Evolutionary conservation across 2,888 invertebrate genomes (phyloP).

Genomic region (Phengaris alcon): DNA sequence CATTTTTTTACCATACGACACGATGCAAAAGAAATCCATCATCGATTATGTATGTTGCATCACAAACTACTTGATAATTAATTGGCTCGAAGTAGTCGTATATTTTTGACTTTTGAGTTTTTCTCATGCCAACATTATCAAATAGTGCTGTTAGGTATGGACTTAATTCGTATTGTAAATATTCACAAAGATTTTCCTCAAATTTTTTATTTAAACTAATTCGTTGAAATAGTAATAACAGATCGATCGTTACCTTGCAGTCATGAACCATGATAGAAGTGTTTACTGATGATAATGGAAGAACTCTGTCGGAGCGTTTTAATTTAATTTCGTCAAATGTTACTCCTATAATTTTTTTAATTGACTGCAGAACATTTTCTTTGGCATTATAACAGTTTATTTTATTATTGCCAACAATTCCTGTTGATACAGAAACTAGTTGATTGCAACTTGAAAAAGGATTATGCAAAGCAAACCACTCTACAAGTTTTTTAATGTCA

Average conservation of each 20-base stretch:
- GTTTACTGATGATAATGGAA: constrained; percentile 35
- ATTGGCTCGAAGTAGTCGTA: constrained; percentile 40
- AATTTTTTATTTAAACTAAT: constrained; percentile 39
- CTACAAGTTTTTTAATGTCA: constrained; percentile 37
- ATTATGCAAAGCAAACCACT: constrained; percentile 39
- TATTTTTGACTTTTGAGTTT: constrained; percentile 42
- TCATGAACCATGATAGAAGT: constrained; percentile 39
- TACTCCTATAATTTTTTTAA: constrained; percentile 35
- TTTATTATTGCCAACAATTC: constrained; percentile 41
- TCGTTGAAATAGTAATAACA: constrained; percentile 40
- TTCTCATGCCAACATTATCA: constrained; percentile 42
- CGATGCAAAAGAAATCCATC: constrained; percentile 47
- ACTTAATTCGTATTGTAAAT: constrained; percentile 41
- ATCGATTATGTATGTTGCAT: constrained; percentile 37
- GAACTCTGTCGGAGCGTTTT: constrained; percentile 43
- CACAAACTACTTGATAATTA: constrained; percentile 39
- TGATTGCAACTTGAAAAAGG: constrained; percentile 39
- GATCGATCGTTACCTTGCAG: constrained; percentile 40
- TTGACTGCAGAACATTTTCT: constrained; percentile 39
- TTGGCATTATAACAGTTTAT: constrained; percentile 44
- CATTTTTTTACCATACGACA: constrained; percentile 43
- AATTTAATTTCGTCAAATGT: constrained; percentile 43
- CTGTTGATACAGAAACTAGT: constrained; percentile 40
- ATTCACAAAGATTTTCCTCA: constrained; percentile 41
- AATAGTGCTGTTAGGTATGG: constrained; percentile 42